Percentiles rank a stretch among this genome's conserved stretches.
Conservation (phyloP, 2,797 vertebrate species). For the Cephalopachus bancanus region DNA sequence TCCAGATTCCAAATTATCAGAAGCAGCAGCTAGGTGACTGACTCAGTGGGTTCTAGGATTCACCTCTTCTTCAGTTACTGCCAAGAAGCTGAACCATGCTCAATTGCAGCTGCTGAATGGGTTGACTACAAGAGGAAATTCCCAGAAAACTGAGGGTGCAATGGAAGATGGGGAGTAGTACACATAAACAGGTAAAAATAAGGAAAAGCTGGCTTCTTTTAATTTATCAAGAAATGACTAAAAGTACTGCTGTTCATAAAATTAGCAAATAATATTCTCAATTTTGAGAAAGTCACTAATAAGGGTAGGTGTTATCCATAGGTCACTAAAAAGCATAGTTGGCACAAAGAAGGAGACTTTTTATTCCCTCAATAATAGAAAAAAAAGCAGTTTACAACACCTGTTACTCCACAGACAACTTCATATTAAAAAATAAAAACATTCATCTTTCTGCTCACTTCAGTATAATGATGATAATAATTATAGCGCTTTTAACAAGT, state of each 20-base stretch:
- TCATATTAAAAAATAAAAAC: neutral
- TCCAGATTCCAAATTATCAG: slow-evolving; percentile 2
- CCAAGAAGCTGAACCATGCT: neutral
- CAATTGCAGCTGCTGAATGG: rapidly evolving
- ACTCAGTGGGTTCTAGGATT: neutral
- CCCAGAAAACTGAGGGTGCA: neutral
- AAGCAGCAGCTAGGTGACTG: neutral
- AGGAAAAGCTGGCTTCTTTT: neutral
- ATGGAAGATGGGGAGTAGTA: rapidly evolving
- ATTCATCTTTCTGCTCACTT: neutral
- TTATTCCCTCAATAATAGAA: neutral
- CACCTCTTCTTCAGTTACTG: neutral
- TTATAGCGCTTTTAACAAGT: neutral
- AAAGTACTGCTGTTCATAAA: neutral
- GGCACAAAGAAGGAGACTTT: neutral
- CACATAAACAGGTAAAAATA: neutral
- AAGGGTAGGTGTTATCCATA: rapidly evolving
- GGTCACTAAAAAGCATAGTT: neutral
- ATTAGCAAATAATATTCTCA: neutral
- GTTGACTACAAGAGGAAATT: rapidly evolving
- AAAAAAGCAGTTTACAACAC: neutral
- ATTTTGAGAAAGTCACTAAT: neutral
- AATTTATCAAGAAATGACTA: neutral
- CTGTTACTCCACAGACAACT: neutral
- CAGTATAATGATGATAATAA: neutral